Base-by-base conservation (phyloP, 2,113 vertebrate species). In the Gymnogyps californianus region DNA sequence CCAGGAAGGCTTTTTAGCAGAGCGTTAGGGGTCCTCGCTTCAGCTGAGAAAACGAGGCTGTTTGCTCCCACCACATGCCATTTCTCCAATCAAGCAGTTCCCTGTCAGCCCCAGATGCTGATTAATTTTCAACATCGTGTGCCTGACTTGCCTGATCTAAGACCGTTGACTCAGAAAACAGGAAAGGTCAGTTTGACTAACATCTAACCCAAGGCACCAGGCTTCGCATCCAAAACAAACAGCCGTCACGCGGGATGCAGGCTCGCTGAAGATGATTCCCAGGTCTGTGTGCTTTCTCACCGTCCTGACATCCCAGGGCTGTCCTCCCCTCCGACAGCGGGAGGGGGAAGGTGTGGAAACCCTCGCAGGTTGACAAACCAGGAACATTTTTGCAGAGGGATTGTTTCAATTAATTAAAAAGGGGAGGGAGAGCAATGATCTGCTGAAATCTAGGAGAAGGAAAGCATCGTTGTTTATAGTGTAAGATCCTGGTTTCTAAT, bases 141-240 rank as follows among this genome's bases (percentile, higher is more conserved):
- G 62, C 94, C 93, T 87, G 94, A 62, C 82, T 96, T 95, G 91
- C 49, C 88, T 62, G 96, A 79, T 95, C 91, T 66, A 2, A 94
- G 97, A 79, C 80, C 59, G n/a, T 84, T 94, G 94, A 67, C 97
- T 98, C 36, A 75, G 96, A 90, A 86, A 97, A 95, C 96, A 96
- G 98, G 98, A 98, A 85, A 98, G 98, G 98, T 97, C 98, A 97
- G 89, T 84, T 78, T 89, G 98, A 95, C 81, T 90, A 69, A 97
- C 93, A 89, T 79, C 93, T 90, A 87, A 62, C 88, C 91, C 77
- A 70, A 40, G 28, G 67, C 96, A 64, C 93, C 42, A 34, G 90
- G 90, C 49, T 87, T 51, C 4, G 31, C 94, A 78, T 95, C 97
- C 98, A 98, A 98, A 94, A 77, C 96, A 98, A 98, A 97, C 97